Evolutionary conservation across 2,888 invertebrate species (phyloP).

Genomic region (Unio pictorum): DNA sequence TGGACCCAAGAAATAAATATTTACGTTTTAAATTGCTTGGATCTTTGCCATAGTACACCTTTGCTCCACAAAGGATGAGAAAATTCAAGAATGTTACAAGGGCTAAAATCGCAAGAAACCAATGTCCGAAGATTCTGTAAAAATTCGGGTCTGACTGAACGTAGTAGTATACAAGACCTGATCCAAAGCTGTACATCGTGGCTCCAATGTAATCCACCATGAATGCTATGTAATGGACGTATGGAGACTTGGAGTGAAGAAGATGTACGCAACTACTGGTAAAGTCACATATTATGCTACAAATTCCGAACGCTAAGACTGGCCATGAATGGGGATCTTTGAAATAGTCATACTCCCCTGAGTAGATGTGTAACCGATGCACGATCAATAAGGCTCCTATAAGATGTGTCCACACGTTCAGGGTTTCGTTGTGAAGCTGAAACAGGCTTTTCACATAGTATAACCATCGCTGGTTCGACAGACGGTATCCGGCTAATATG

Average conservation of each 20-base stretch:
- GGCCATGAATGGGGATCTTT: constrained; percentile 49
- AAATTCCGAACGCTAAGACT: constrained; percentile 31
- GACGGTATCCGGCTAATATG: constrained; percentile 52
- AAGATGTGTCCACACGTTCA: constrained; percentile 63
- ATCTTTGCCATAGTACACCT: constrained; percentile 38
- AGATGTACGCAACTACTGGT: constrained; percentile 39
- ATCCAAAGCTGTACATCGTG: constrained; percentile 32
- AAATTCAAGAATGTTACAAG: constrained; percentile 34
- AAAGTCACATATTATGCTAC: constrained; percentile 31
- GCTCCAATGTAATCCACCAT: constrained; percentile 47
- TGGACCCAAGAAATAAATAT: constrained; percentile 31
- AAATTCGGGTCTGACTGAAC: constrained; percentile 24
- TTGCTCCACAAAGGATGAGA: constrained; percentile 30
- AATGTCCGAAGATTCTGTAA: constrained; percentile 15
- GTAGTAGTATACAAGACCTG: constrained; percentile 35
- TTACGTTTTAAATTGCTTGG: constrained; percentile 39
- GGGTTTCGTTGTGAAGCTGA: constrained; percentile 60
- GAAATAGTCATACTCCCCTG: constrained; percentile 44
- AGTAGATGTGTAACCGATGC: constrained; percentile 38
- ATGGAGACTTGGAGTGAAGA: constrained; percentile 36
- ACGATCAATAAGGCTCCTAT: constrained; percentile 37
- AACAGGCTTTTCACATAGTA: constrained; percentile 56
- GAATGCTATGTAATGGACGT: constrained; percentile 39
- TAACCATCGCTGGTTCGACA: constrained; percentile 47
- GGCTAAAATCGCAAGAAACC: constrained; percentile 26